Conservation (phyloP, 92 coral and sea anemone species). For the Umimayanthus chanpuru region DNA sequence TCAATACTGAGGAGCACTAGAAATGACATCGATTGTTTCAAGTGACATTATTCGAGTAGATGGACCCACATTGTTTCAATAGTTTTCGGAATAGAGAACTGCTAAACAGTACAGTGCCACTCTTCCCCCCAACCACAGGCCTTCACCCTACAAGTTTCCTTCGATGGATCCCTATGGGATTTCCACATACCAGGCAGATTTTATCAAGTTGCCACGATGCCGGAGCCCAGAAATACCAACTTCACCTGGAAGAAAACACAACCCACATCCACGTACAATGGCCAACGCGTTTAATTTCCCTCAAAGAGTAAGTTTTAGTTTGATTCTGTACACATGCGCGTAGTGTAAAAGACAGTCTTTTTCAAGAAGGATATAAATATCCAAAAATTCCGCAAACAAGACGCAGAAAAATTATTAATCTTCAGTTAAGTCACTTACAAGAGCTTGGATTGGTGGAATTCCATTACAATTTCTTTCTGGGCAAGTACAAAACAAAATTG, state of each 20-base stretch:
- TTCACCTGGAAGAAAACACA: conserved; percentile 73
- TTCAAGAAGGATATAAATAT: background rate
- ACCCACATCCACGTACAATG: conserved; percentile 84
- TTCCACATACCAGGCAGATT: conserved; percentile 71
- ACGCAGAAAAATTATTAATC: background rate
- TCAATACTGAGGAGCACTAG: no score
- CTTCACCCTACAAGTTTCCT: conserved; percentile 73
- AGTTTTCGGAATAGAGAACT: no score
- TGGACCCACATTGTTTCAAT: no score
- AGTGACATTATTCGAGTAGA: no score
- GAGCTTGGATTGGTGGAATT: no score
- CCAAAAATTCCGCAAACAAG: background rate
- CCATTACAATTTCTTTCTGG: no score
- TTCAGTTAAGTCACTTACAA: no score
- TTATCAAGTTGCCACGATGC: conserved; percentile 51
- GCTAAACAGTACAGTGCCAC: no score
- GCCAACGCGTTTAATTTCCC: conserved; percentile 73
- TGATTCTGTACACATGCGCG: background rate
- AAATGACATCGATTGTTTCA: no score
- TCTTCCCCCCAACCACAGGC: conserved; percentile 49
- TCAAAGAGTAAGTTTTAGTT: conserved; percentile 57
- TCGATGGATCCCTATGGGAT: conserved; percentile 67
- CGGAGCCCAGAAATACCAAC: conserved; percentile 68
- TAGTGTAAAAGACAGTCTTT: background rate
- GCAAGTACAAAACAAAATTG: no score